phyloP scores from a whole-genome alignment of 2,113 vertebrate genomes.

The Phylloscopus whistleri region DNA sequence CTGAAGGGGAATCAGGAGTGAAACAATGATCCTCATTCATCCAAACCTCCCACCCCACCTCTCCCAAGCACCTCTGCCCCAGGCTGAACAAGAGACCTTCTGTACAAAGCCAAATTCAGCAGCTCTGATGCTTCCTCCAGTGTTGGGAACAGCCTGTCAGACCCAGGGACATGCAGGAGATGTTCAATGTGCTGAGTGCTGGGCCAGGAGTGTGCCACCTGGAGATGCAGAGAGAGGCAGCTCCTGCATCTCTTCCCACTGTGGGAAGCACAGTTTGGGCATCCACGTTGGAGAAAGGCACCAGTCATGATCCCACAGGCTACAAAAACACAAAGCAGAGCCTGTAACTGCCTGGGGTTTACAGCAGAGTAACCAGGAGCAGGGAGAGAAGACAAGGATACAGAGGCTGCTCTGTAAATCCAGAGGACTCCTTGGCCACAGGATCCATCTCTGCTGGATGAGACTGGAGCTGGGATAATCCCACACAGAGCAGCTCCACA shows the following conservation, averaged over 20 bases:
- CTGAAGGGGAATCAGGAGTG: neutral
- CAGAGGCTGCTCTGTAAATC: neutral
- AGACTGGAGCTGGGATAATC: neutral
- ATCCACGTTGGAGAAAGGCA: neutral
- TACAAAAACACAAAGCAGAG: neutral
- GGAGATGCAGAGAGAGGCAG: neutral
- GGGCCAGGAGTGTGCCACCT: neutral
- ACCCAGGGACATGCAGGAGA: neutral
- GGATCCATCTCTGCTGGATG: neutral
- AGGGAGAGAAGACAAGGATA: neutral
- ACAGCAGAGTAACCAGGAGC: neutral
- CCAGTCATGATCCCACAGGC: fast-evolving
- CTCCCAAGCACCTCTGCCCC: neutral
- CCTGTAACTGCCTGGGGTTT: neutral
- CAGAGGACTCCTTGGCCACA: neutral
- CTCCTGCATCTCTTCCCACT: neutral
- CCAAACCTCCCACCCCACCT: neutral
- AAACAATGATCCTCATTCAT: conserved; percentile 41
- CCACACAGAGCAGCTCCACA: neutral
- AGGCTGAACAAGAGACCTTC: neutral
- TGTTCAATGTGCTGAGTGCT: neutral
- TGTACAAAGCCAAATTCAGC: neutral
- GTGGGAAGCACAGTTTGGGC: neutral
- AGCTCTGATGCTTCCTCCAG: neutral
- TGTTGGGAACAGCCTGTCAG: neutral